Percentiles rank a stretch among this genome's conserved stretches.
phyloP scores from a whole-genome alignment of 2,888 invertebrate species.

The Lasioglossum morio region DNA sequence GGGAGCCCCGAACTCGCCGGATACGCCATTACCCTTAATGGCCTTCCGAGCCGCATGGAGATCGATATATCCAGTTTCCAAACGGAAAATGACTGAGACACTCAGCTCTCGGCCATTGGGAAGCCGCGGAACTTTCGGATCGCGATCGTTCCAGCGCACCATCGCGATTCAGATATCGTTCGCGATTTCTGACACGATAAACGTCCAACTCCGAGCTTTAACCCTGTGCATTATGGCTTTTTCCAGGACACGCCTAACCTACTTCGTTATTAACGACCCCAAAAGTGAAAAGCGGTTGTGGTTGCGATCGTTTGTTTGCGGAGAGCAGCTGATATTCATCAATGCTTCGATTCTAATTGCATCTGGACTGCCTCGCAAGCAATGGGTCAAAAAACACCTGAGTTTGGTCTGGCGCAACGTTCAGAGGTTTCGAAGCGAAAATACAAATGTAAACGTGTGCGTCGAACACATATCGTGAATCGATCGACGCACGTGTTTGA shows the following conservation, averaged over 20 bases:
- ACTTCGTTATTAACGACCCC: background rate
- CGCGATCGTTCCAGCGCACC: background rate
- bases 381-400: too few species aligned
- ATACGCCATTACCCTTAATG: constrained; percentile 20
- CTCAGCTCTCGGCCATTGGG: background rate
- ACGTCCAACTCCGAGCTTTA: background rate
- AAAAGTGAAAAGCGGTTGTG: background rate
- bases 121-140: constrained; percentile 4
- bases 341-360: background rate
- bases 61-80: constrained; percentile 23
- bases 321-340: background rate
- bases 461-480: too few species aligned
- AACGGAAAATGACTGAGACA: constrained; percentile 16
- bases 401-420: too few species aligned
- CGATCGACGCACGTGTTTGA: too few species aligned
- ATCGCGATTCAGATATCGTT: background rate
- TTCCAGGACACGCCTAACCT: background rate
- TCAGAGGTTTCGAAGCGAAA: too few species aligned
- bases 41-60: constrained; percentile 19
- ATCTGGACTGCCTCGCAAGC: too few species aligned
- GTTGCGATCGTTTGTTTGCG: background rate
- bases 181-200: constrained; percentile 10
- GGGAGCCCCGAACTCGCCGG: background rate
- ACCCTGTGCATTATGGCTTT: background rate
- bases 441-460: too few species aligned